Evolutionary conservation across 2,888 invertebrate species (phyloP).

Genomic region (Criorhina ranunculi): DNA sequence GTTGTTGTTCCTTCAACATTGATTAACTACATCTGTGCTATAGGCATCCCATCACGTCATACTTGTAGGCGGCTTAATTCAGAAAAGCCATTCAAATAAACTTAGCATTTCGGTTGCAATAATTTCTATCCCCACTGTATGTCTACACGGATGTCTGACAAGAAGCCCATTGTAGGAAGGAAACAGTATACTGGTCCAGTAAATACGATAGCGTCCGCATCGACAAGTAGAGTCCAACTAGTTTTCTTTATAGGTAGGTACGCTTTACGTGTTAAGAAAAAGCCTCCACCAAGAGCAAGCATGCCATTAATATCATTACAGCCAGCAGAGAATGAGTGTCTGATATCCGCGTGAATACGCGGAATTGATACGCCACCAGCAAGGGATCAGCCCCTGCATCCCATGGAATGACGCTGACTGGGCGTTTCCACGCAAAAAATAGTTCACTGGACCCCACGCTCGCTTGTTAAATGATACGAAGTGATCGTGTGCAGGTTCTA

Average conservation of each 20-base stretch:
- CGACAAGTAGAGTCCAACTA: conserved; percentile 68
- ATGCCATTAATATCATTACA: conserved; percentile 76
- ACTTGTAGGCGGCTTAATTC: too few relatives aligned
- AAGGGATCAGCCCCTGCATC: too few relatives aligned
- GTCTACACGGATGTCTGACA: conserved; percentile 41
- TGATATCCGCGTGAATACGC: conserved; percentile 72
- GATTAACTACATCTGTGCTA: too few relatives aligned
- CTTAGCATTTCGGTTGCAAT: neutral
- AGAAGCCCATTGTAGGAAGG: conserved; percentile 67
- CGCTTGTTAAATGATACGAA: conserved; percentile 73
- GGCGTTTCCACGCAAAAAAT: conserved; percentile 75
- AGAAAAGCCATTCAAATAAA: neutral
- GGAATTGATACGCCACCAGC: conserved; percentile 70
- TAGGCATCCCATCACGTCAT: too few relatives aligned
- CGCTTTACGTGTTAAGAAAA: conserved; percentile 33
- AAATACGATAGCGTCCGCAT: conserved; percentile 69
- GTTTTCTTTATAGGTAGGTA: conserved; percentile 12
- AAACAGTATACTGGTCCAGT: conserved; percentile 70
- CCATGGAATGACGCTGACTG: conserved; percentile 44
- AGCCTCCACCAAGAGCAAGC: conserved; percentile 41
- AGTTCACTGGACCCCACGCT: conserved; percentile 71
- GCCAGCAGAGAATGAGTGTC: conserved; percentile 66
- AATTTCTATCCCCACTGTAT: conserved; percentile 45
- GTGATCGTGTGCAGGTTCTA: conserved; percentile 76
- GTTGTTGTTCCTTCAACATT: too few relatives aligned